phyloP scores from a whole-genome alignment of 1,140 invertebrate genomes.

The Euura saliciscinereae region DNA sequence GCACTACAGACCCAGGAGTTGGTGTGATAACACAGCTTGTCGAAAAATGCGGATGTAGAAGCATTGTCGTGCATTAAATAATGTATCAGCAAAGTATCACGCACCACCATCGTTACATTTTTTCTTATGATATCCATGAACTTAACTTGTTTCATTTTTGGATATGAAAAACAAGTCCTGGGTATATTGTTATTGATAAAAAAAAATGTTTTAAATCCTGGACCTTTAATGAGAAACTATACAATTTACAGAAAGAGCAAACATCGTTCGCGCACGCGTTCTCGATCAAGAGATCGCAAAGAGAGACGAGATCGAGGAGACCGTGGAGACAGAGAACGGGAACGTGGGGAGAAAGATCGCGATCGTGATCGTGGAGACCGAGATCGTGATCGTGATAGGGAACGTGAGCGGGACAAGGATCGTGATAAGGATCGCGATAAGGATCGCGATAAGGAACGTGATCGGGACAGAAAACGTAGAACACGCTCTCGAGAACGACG shows the following conservation, averaged over 20 bases:
- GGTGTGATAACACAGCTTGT: too few species aligned
- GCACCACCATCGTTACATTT: too few species aligned
- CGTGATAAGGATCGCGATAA: constrained; percentile 44
- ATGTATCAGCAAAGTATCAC: too few species aligned
- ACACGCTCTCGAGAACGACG: constrained; percentile 55
- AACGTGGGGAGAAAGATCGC: constrained; percentile 24
- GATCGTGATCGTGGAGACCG: constrained; percentile 20
- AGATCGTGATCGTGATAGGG: constrained; percentile 10
- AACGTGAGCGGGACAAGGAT: constrained; percentile 35
- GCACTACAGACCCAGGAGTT: too few species aligned
- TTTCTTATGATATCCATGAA: too few species aligned
- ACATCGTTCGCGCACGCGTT: constrained; percentile 58
- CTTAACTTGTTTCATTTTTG: too few species aligned
- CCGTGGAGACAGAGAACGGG: constrained; percentile 32
- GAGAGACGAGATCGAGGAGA: constrained; percentile 29
- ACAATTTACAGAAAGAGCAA: constrained; percentile 55
- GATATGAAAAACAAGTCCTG: too few species aligned
- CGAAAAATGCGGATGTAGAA: too few species aligned
- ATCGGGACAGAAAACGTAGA: constrained; percentile 43
- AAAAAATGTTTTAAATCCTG: too few species aligned
- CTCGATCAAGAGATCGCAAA: constrained; percentile 49
- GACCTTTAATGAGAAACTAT: neutral
- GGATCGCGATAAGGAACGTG: constrained; percentile 55
- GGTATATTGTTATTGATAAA: too few species aligned
- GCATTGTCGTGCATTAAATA: too few species aligned